Base-by-base conservation (phyloP, 2,888 invertebrate genomes). In the Creontiades dilutus region DNA sequence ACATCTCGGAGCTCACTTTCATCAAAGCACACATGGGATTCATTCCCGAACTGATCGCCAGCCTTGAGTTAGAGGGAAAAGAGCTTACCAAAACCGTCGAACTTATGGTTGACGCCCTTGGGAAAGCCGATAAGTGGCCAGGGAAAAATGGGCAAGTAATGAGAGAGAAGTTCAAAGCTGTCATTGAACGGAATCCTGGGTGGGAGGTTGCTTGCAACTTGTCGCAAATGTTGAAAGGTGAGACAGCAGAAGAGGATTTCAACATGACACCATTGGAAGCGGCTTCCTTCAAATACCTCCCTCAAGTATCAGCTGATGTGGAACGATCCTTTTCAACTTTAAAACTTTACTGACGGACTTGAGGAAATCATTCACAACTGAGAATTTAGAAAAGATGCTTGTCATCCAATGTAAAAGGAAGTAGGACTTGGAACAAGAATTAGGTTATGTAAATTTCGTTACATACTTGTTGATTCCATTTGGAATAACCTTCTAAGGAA, bases 361-460 rank as follows among this genome's bases (percentile, higher is more conserved):
- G 28, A 85, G 85, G 85, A 37, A 57, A 57, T 85, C 85, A 28
- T 85, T 85, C 19, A 82, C 37, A n/a, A 13, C 61, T 19, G 57
- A 85, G 48, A 85, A 85, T 19, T 57, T 57, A 28, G 61, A 85
- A 19, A 85, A 57, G 27, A 16, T 57, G 55, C 37, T 85, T 28
- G 61, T 85, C 37, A 37, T 52, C 37, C 55, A 85, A 52, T 37
- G 37, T 37, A 4, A 37, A 2, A 4, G 37, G 37, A 37, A 37
- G n/a, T n/a, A n/a, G n/a, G n/a, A n/a, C n/a, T n/a, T n/a, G n/a
- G n/a, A n/a, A n/a, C n/a, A n/a, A n/a, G n/a, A n/a, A n/a, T n/a
- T n/a, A n/a, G n/a, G n/a, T n/a, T n/a, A n/a, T n/a, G n/a, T n/a
- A n/a, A n/a, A n/a, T n/a, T n/a, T n/a, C n/a, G n/a, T n/a, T n/a